phyloP scores from a whole-genome alignment of 1,140 invertebrate species.

The Diorhabda sublineata region DNA sequence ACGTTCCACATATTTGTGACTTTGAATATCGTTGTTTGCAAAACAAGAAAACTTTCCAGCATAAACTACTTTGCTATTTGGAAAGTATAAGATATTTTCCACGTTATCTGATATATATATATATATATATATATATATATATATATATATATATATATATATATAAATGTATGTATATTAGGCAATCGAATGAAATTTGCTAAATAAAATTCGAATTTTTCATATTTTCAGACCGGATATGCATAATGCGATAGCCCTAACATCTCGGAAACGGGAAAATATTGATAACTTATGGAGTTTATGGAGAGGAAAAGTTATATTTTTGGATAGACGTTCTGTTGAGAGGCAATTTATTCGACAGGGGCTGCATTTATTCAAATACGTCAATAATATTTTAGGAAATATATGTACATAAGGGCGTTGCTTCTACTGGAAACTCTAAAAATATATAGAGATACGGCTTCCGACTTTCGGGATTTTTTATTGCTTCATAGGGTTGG shows the following conservation, averaged over 20 bases:
- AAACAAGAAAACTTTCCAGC: no score
- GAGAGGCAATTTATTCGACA: conserved; percentile 11
- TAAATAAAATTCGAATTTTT: conserved; percentile 1
- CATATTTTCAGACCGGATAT: conserved; percentile 12
- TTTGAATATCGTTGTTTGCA: no score
- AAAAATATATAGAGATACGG: background rate
- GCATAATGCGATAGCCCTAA: conserved; percentile 17
- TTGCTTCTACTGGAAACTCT: background rate
- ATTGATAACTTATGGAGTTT: conserved; percentile 19
- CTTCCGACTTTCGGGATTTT: background rate
- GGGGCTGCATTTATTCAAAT: conserved; percentile 7
- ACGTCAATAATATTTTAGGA: conserved; percentile 3
- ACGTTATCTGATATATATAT: no score
- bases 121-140: no score
- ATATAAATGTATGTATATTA: no score
- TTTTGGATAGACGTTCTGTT: conserved; percentile 1
- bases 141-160: no score
- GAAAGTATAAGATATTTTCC: no score
- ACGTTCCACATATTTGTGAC: no score
- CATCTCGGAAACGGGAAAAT: conserved; percentile 12
- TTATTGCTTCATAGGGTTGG: background rate
- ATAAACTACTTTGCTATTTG: no score
- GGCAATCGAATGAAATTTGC: background rate
- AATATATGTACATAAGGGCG: conserved; percentile 2
- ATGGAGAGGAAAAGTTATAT: conserved; percentile 17